Conservation (phyloP, 2,888 invertebrate genomes). For the Cheilosia soror region DNA sequence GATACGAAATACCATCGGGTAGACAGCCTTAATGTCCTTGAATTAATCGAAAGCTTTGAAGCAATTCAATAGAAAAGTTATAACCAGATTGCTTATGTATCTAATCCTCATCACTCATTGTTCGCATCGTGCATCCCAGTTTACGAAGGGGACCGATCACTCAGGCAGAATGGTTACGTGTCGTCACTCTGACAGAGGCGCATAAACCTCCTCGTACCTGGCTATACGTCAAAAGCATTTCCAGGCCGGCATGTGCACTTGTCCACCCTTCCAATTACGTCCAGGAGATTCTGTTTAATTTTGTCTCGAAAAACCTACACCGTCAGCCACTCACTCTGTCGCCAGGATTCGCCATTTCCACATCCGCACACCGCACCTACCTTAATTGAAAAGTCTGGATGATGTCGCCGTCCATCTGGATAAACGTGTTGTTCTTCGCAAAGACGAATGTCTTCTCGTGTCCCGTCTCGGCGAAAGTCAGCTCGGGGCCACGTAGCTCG, state of each 20-base stretch:
- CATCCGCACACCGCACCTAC: slow-evolving; percentile 84
- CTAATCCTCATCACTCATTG: too few relatives aligned
- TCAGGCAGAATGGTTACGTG: slow-evolving; percentile 39
- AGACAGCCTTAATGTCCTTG: slow-evolving; percentile 9
- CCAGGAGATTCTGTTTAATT: slow-evolving; percentile 64
- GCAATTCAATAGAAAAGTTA: neutral
- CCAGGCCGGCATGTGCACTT: slow-evolving; percentile 20
- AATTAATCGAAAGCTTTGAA: neutral
- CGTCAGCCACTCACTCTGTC: too few relatives aligned
- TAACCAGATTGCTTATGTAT: too few relatives aligned
- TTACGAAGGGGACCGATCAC: too few relatives aligned
- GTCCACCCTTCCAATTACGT: slow-evolving; percentile 41
- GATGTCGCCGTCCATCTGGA: slow-evolving; percentile 95
- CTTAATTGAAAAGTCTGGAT: slow-evolving; percentile 95
- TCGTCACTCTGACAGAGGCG: neutral
- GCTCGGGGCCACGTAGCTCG: slow-evolving; percentile 90
- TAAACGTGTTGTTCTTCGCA: slow-evolving; percentile 94
- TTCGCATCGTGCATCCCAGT: too few relatives aligned
- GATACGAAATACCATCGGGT: neutral
- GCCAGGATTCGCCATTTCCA: neutral
- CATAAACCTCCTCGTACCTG: neutral
- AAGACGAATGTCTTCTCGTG: slow-evolving; percentile 95
- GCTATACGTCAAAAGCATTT: slow-evolving; percentile 38
- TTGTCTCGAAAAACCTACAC: slow-evolving; percentile 48
- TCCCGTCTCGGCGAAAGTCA: slow-evolving; percentile 94